Base-by-base conservation (phyloP, 2,888 invertebrate genomes). In the Balanococcus diminutus region DNA sequence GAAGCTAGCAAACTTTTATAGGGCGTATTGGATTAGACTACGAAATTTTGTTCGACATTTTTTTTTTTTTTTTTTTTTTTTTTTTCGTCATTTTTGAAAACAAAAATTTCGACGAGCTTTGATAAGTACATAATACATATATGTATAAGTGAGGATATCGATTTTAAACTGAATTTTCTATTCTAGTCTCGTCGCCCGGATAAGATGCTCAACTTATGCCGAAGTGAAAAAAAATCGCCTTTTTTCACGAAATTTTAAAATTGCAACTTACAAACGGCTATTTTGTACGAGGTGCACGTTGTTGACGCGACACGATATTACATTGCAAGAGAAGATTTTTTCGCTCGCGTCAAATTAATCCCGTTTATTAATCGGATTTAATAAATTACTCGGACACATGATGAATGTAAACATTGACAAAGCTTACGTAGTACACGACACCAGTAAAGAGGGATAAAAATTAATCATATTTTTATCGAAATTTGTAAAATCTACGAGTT, bases 401-500 rank as follows among this genome's bases (percentile, higher is more conserved):
- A 72, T 72, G 72, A 72, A 72, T 72, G 72, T 72, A 72, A 72
- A 72, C 6, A 32, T 72, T 72, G 32, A 31, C 72, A 25, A 25
- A 61, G 61, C 25, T 61, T 25, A 25, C 8, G 22, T 61, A 9
- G 22, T 61, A 31, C 72, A 72, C 61, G 32, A 72, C 72, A 32
- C 25, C 22, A 22, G 25, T 22, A 22, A 61, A n/a, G 72, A 9
- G n/a, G 16, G 6, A 32, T n/a, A 72, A 32, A 31, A 72, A 72
- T 31, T 72, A 72, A 72, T 72, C 72, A 72, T n/a, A n/a, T n/a
- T 72, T 72, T 72, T 11, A 31, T 32, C 72, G 72, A 72, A 72
- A 25, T 25, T 25, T 8, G 16, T 2, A 16, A 72, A 14, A n/a
- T 16, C 16, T 4, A n/a, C 72, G 72, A 5, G 31, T 72, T 72